Percentiles rank a stretch among this genome's conserved stretches.
Conservation (phyloP, 2,888 invertebrate genomes). For the Plemyria rubiginata region DNA sequence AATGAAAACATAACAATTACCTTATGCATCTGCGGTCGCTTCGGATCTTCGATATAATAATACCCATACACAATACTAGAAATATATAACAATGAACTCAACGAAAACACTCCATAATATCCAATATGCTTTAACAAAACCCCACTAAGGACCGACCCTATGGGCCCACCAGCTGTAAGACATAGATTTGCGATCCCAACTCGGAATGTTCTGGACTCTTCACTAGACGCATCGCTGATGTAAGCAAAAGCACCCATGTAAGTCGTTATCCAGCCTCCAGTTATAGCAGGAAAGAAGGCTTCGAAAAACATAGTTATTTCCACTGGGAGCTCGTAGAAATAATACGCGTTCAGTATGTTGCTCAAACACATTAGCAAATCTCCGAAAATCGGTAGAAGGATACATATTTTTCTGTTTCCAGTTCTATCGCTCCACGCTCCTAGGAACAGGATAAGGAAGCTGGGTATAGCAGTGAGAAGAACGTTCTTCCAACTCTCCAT, state of each 20-base stretch:
- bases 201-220: conserved; percentile 84
- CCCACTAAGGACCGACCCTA: conserved; percentile 74
- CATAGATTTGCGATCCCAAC: conserved; percentile 83
- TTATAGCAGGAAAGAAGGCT: conserved; percentile 79
- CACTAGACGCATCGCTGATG: conserved; percentile 83
- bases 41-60: conserved; percentile 69
- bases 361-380: conserved; percentile 79
- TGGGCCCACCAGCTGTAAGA: conserved; percentile 70
- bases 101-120: conserved; percentile 80
- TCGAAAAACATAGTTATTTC: conserved; percentile 81
- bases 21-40: conserved; percentile 53
- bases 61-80: conserved; percentile 75
- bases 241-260: conserved; percentile 86
- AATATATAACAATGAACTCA: conserved; percentile 70
- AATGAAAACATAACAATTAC: conserved; percentile 48
- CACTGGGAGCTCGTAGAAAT: conserved; percentile 81
- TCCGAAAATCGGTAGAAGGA: conserved; percentile 82
- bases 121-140: conserved; percentile 71
- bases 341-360: conserved; percentile 81
- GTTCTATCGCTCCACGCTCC: conserved; percentile 87
- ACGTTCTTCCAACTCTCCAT: conserved; percentile 84
- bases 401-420: conserved; percentile 83
- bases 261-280: conserved; percentile 83
- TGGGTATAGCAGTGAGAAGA: conserved; percentile 81
- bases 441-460: conserved; percentile 81